phyloP scores from a whole-genome alignment of 2,113 vertebrate species.

The Grammomys surdaster region DNA sequence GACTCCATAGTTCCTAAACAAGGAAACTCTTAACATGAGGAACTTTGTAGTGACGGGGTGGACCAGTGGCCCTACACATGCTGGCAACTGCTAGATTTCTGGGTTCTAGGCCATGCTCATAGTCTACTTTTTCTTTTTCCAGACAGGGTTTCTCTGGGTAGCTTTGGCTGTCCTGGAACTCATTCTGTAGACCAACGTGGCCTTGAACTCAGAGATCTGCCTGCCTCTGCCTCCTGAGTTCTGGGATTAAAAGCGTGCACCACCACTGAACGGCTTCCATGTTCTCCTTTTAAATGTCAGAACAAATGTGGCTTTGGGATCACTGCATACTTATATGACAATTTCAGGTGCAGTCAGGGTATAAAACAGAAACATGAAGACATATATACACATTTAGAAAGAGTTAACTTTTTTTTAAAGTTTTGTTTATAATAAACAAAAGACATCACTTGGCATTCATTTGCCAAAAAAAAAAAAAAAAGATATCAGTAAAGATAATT shows the following conservation, averaged over 20 bases:
- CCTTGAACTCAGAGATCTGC: not conserved
- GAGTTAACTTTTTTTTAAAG: not conserved
- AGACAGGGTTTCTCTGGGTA: not conserved
- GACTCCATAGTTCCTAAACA: not conserved
- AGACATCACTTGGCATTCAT: not conserved
- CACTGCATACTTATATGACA: not conserved
- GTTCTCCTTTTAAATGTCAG: not conserved
- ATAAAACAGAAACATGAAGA: not conserved
- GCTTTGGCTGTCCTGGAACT: not conserved
- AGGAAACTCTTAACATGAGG: not conserved
- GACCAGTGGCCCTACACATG: not conserved
- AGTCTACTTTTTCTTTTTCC: conserved; percentile 14
- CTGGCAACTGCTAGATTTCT: not conserved
- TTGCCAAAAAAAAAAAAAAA: not conserved
- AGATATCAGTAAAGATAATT: not conserved
- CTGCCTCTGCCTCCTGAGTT: not conserved
- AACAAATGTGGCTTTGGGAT: not conserved
- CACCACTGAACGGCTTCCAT: not conserved
- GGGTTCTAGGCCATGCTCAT: not conserved
- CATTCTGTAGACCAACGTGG: not conserved
- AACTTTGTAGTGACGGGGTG: not conserved
- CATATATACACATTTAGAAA: not conserved
- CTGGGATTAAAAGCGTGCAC: not conserved
- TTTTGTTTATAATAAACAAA: not conserved
- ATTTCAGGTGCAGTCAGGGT: not conserved